Conservation (phyloP, 2,113 vertebrate genomes). For the Marmota flaviventris region DNA sequence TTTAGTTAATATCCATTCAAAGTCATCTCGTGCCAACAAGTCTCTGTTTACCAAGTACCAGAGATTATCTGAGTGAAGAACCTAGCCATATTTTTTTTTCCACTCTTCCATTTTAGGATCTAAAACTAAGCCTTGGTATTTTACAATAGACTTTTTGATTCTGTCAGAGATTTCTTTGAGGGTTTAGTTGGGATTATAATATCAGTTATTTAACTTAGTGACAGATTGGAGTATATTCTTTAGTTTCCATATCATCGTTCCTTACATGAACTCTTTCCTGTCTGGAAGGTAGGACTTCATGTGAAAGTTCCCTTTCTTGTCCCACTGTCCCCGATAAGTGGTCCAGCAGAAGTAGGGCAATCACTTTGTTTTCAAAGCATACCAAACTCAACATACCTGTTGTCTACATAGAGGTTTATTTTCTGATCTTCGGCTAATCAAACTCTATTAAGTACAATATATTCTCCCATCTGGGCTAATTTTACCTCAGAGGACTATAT, state of each 20-base stretch:
- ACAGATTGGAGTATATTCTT: background rate
- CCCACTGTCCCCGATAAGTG: background rate
- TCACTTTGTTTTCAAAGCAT: background rate
- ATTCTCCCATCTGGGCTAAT: background rate
- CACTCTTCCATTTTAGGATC: background rate
- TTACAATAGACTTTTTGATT: background rate
- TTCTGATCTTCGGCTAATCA: background rate
- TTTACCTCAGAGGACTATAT: background rate
- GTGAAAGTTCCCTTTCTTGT: background rate
- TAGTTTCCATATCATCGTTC: background rate
- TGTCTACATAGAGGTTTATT: background rate
- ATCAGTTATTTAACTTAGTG: background rate
- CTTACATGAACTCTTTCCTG: background rate
- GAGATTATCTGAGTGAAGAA: background rate
- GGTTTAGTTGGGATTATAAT: background rate
- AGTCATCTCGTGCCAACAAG: background rate
- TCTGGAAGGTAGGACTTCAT: background rate
- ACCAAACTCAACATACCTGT: background rate
- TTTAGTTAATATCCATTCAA: background rate
- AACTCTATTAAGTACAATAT: background rate
- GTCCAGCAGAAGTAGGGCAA: background rate
- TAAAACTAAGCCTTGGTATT: background rate
- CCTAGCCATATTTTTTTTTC: background rate
- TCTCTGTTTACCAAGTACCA: background rate
- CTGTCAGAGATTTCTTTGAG: background rate